phyloP scores from a whole-genome alignment of 2,113 vertebrate species.

The Suncus etruscus region DNA sequence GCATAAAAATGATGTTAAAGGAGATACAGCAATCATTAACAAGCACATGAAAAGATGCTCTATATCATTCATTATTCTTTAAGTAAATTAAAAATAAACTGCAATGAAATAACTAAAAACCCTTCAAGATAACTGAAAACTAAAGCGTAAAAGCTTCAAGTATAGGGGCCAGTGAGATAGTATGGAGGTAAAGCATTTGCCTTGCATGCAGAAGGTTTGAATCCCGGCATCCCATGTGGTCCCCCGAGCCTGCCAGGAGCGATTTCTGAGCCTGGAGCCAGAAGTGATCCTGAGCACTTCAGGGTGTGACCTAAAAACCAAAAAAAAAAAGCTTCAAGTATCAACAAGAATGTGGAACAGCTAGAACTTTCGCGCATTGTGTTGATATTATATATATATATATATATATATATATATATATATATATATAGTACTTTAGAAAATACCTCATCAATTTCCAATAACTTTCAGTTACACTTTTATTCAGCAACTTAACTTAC shows the following conservation, averaged over 20 bases:
- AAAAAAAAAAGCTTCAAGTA: neutral
- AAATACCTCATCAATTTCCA: neutral
- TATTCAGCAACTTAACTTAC: neutral
- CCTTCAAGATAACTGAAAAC: neutral
- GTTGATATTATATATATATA: slow-evolving; percentile 24
- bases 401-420: neutral
- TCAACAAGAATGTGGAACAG: neutral
- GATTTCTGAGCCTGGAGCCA: too few species aligned
- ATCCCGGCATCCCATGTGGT: too few species aligned
- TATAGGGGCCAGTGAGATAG: too few species aligned
- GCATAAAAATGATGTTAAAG: neutral
- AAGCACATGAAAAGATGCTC: neutral
- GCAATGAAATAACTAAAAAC: neutral
- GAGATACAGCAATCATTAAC: neutral
- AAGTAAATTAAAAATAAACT: slow-evolving; percentile 9
- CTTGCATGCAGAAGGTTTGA: too few species aligned
- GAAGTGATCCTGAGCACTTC: too few species aligned
- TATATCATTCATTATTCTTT: neutral
- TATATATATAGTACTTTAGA: neutral
- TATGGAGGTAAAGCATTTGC: too few species aligned
- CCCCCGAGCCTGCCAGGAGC: too few species aligned
- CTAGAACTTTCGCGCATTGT: neutral
- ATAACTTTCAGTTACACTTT: neutral
- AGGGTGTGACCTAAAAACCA: neutral
- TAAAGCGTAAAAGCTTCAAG: neutral